Conservation (phyloP, 2,888 invertebrate genomes). For the Hipparchia sbordonii region DNA sequence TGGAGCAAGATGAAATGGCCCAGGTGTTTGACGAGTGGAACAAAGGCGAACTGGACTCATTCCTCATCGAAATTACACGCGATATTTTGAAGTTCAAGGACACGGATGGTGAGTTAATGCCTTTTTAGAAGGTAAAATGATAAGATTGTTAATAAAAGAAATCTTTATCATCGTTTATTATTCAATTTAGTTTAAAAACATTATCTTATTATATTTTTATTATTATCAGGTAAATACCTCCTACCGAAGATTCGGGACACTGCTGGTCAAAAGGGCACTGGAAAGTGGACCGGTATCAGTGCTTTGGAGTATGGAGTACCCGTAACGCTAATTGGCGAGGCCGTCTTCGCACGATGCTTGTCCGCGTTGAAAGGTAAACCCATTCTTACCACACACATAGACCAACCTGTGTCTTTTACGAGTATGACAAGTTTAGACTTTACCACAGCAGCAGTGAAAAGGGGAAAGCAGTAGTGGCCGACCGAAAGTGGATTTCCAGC, state of each 20-base stretch:
- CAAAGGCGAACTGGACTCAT: conserved; percentile 96
- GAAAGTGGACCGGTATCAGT: conserved; percentile 99
- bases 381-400: not conserved
- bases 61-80: conserved; percentile 98
- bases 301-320: conserved; percentile 98
- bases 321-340: conserved; percentile 98
- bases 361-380: conserved; percentile 90
- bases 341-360: conserved; percentile 97
- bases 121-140: too few species aligned
- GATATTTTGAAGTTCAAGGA: conserved; percentile 97
- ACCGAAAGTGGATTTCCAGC: too few species aligned
- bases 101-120: conserved; percentile 83
- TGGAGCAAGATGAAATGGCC: conserved; percentile 92
- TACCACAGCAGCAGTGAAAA: too few species aligned
- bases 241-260: conserved; percentile 97
- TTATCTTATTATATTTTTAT: not conserved
- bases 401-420: too few species aligned
- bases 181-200: too few species aligned
- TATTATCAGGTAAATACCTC: conserved; percentile 84
- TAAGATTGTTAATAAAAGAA: too few species aligned
- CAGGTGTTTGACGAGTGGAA: conserved; percentile 97
- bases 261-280: conserved; percentile 99
- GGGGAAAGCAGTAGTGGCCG: too few species aligned
- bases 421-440: too few species aligned
- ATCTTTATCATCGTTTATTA: too few species aligned